Percentiles rank a stretch among this genome's conserved stretches.
Evolutionary conservation across 2,888 invertebrate species (phyloP).

Genomic region (Dicyrtomina minuta): DNA sequence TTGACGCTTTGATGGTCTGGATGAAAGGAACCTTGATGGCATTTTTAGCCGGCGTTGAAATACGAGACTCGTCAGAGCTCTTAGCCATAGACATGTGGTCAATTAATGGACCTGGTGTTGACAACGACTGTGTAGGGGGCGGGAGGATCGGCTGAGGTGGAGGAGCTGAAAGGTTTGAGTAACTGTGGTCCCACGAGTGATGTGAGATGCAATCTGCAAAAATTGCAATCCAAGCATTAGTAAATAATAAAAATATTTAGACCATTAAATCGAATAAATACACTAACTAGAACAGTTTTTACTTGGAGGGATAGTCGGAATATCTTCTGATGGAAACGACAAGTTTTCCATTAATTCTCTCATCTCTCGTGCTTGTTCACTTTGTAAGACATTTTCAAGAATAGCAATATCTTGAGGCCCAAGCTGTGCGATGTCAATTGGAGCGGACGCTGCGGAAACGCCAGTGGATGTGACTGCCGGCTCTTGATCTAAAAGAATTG

Average conservation of each 20-base stretch:
- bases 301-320: not conserved
- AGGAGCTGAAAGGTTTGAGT: slow-evolving; percentile 23
- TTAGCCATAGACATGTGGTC: not conserved
- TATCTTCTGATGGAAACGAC: slow-evolving; percentile 10
- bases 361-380: slow-evolving; percentile 62
- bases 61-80: not conserved
- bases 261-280: no score
- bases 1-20: no score
- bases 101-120: not conserved
- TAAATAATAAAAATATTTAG: not conserved
- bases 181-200: slow-evolving; percentile 44
- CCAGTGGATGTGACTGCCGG: not conserved
- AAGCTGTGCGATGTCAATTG: slow-evolving; percentile 18
- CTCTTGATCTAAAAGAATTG: no score
- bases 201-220: not conserved
- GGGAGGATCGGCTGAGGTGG: not conserved
- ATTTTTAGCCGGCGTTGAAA: slow-evolving; percentile 1
- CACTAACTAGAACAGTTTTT: no score
- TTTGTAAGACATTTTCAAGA: slow-evolving; percentile 60
- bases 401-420: slow-evolving; percentile 60
- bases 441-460: not conserved
- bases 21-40: not conserved
- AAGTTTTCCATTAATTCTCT: slow-evolving; percentile 60
- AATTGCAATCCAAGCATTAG: not conserved
- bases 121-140: not conserved